Percentiles rank a stretch among this genome's conserved stretches.
Evolutionary conservation across 2,113 vertebrate genomes (phyloP).

Genomic region (Daubentonia madagascariensis): DNA sequence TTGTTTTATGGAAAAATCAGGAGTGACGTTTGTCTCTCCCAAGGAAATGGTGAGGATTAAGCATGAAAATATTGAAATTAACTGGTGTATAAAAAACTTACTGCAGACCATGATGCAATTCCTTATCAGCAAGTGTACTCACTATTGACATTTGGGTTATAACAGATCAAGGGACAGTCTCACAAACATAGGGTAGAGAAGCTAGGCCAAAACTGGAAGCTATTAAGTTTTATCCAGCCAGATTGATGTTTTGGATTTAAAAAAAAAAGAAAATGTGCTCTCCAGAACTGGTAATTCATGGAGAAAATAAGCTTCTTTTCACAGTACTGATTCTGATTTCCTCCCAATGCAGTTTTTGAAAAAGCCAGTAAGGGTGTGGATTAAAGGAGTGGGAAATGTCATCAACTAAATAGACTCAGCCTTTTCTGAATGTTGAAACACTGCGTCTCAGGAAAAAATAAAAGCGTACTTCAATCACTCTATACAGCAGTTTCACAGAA

Average conservation of each 20-base stretch:
- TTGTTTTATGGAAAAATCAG: neutral
- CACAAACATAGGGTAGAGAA: neutral
- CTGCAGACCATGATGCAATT: neutral
- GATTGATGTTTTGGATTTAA: neutral
- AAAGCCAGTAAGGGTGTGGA: neutral
- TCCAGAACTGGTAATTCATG: neutral
- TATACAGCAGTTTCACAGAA: neutral
- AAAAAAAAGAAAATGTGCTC: neutral
- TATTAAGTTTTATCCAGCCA: neutral
- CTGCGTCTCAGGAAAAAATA: neutral
- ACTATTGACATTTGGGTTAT: neutral
- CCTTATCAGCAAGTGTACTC: neutral
- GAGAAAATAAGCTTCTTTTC: neutral
- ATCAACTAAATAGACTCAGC: neutral
- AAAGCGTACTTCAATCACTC: neutral
- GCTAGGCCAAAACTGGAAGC: neutral
- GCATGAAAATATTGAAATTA: neutral
- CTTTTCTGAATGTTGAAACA: neutral
- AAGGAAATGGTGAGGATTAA: neutral
- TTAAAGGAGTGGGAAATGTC: neutral
- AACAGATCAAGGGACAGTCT: neutral
- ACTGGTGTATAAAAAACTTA: neutral
- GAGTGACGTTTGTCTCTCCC: neutral
- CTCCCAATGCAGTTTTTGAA: neutral
- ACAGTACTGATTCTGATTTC: slow-evolving; percentile 25